Base-by-base conservation (phyloP, 2,113 vertebrate genomes). In the Paramisgurnus dabryanus region DNA sequence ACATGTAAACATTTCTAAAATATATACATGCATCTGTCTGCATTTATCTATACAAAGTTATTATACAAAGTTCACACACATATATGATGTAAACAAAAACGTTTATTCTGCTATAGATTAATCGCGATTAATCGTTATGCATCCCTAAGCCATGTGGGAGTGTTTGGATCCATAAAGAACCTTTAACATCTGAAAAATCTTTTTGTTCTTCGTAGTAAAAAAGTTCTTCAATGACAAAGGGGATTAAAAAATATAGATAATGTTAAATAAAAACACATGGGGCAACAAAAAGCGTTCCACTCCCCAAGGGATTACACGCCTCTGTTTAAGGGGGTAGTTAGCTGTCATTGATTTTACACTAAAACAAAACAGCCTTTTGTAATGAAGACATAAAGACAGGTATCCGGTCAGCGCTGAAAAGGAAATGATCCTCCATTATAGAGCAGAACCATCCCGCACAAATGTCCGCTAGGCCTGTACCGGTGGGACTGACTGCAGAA, bases 341-440 rank as follows among this genome's bases (percentile, higher is more conserved):
- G 69, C 70, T 0, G 2, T 5, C 64, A 89, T 87, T 84, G 87
- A 89, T 92, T 92, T 89, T 87, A 78, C 75, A 63, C 72, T 86
- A 68, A 87, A 88, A 87, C 73, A 72, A 70, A 76, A 78, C 43
- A 41, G 45, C 39, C 68, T 34, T 40, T 47, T 65, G 40, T 68
- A 71, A 81, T 82, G 61, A 88, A 87, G 76, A 85, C 74, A 39
- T 41, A 68, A 83, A 82, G 71, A 69, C 83, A 77, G 84, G 83
- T 88, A 76, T 41, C 27, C 45, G 79, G 67, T 72, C 27, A 18
- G 67, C 53, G 27, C 41, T 47, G 47, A 77, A 5, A 80, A 6
- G 60, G 61, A 77, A 80, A 80, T 43, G 41, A 72, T 64, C 70
- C 49, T 69, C 47, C 50, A 80, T 83, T 71, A 83, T 27, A 22